Base-by-base conservation (phyloP, 2,797 vertebrate species). In the Hyperoplus lanceolatus region DNA sequence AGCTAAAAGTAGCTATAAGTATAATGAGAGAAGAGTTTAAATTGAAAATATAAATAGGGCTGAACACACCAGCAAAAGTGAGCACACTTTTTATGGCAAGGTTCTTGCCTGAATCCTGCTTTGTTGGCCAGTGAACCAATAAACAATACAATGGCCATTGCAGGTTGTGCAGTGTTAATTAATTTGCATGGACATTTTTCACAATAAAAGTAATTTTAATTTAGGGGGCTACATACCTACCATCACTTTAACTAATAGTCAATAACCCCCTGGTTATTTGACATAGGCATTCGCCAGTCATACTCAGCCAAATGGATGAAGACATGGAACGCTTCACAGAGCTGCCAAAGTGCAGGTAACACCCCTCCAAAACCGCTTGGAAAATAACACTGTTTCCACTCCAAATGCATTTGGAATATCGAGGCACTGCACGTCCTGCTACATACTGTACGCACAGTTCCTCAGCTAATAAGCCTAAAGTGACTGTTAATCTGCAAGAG, bases 371-470 rank as follows among this genome's bases (percentile, higher is more conserved):
- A 92, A 92, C 85, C 89, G 83, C 89, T 92, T 79, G 82, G 90
- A 93, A 93, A 92, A 92, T 82, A 85, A 42, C 70, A 79, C 80
- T 64, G 45, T 93, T 93, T 94, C 91, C 90, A 91, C 82, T 89
- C 70, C 71, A 59, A 67, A 74, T 56, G 62, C 71, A 51, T 55
- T 51, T 0, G 6, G 61, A 73, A 77, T 51, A 83, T 70, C 56
- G 42, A 66, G 67, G 70, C 38, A 11, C 63, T 46, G 70, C 64
- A 70, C 9, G 39, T 9, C 39, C 72, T 21, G 18, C 75, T 83
- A 16, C 79, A 50, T 46, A 29, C 29, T 29, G 29, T 29, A 61
- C 58, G 51, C 60, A 63, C 70, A 59, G 65, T 71, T 72, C 56
- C 57, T 57, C 81, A 59, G 73, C 75, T 84, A 76, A 83, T 76